These are phyloP conservation scores for Autographa pulchrina DNA, from an alignment of 2,888 invertebrate species.

Conservation along the genomic window DNA sequence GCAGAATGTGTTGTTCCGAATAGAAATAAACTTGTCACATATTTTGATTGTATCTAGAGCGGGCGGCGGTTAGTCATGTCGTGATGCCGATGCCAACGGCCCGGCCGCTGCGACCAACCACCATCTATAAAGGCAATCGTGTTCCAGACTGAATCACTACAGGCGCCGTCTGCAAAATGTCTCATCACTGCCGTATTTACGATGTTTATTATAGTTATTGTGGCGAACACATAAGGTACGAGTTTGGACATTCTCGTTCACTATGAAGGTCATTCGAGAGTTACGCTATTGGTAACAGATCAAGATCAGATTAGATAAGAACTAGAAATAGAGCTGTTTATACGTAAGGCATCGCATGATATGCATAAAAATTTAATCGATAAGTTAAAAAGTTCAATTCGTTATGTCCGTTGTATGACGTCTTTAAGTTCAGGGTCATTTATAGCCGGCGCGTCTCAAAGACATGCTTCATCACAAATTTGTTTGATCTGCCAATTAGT, in stretches of 20 bases:
- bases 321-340: constrained; percentile 40
- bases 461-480: constrained; percentile 31
- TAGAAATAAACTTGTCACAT: constrained; percentile 90
- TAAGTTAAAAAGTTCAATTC: constrained; percentile 19
- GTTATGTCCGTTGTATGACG: constrained; percentile 16
- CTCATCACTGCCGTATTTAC: constrained; percentile 82
- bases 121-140: constrained; percentile 86
- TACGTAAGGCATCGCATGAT: constrained; percentile 30
- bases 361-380: constrained; percentile 25
- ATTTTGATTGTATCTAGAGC: constrained; percentile 90
- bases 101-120: constrained; percentile 76
- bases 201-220: constrained; percentile 67
- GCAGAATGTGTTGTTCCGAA: constrained; percentile 87
- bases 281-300: constrained; percentile 46
- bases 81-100: constrained; percentile 87
- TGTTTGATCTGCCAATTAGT: constrained; percentile 40
- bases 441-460: constrained; percentile 16
- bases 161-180: constrained; percentile 90
- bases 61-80: constrained; percentile 87
- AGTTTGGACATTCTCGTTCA: constrained; percentile 27
- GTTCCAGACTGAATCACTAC: constrained; percentile 86
- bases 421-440: constrained; percentile 42
- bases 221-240: constrained; percentile 59
- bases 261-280: constrained; percentile 43
- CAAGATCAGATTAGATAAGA: constrained; percentile 50